These are phyloP conservation scores for Aleadryas rufinucha DNA, from an alignment of 2,113 vertebrate genomes.

Conservation along the genomic window DNA sequence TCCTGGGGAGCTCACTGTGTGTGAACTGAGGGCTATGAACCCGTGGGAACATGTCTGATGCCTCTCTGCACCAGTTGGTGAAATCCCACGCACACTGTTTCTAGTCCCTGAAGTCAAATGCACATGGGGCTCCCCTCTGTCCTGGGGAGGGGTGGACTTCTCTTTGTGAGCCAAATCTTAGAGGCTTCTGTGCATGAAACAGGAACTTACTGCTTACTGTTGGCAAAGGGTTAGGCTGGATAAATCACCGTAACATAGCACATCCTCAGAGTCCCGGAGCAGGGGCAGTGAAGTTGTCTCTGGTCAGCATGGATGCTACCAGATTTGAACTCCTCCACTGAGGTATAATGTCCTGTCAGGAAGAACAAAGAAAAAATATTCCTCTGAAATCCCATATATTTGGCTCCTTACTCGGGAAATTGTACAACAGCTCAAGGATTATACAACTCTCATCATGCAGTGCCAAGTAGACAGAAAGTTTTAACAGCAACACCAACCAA, in stretches of 20 bases:
- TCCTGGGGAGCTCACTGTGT: neutral
- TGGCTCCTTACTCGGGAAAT: neutral
- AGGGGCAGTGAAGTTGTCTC: neutral
- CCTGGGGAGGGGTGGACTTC: neutral
- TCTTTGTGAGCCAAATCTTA: neutral
- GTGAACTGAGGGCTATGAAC: neutral
- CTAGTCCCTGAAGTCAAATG: neutral
- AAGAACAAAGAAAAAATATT: slow-evolving; percentile 3
- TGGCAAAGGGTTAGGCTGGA: neutral
- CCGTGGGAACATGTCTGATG: neutral
- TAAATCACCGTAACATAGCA: neutral
- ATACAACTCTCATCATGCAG: neutral
- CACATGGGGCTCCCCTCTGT: neutral
- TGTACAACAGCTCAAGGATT: neutral
- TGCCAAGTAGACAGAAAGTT: neutral
- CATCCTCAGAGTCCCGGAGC: neutral
- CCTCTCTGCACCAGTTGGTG: neutral
- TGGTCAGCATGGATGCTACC: neutral
- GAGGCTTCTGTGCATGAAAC: neutral
- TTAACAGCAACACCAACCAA: neutral
- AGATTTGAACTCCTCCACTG: slow-evolving; percentile 3
- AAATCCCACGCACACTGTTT: neutral
- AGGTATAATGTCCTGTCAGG: slow-evolving; percentile 14
- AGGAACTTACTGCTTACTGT: neutral
- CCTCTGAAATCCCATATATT: slow-evolving; percentile 5